Evolutionary conservation across 2,888 invertebrate species (phyloP).

Genomic region (Leptinotarsa juncta): DNA sequence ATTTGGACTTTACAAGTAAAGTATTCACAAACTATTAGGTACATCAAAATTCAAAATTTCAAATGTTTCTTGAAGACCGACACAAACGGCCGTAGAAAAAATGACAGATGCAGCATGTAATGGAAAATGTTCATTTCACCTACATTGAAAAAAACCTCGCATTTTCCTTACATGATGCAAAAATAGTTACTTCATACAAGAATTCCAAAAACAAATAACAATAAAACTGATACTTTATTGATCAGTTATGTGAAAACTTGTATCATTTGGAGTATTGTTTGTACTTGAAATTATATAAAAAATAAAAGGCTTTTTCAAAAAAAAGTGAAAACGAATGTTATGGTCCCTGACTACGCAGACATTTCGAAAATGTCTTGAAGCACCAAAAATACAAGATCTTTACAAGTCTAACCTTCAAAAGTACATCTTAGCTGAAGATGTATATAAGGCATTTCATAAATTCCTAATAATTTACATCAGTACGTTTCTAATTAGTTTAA

Average conservation of each 20-base stretch:
- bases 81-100: not conserved
- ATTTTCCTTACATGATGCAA: not conserved
- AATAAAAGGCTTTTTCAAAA: slow-evolving; percentile 22
- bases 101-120: not conserved
- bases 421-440: slow-evolving; percentile 51
- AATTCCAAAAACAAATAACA: not conserved
- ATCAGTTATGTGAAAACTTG: slow-evolving; percentile 8
- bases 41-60: not conserved
- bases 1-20: not conserved
- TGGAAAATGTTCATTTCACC: not conserved
- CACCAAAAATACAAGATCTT: slow-evolving; percentile 49
- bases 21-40: no score
- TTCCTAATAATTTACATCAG: slow-evolving; percentile 45
- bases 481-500: slow-evolving; percentile 43
- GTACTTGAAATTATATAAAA: slow-evolving; percentile 28
- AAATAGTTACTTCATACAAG: slow-evolving; percentile 1
- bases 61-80: no score
- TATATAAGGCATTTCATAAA: slow-evolving; percentile 46
- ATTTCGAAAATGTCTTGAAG: slow-evolving; percentile 45
- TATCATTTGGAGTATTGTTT: slow-evolving; percentile 17
- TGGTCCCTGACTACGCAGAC: slow-evolving; percentile 49
- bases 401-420: slow-evolving; percentile 46
- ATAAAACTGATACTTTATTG: slow-evolving; percentile 12
- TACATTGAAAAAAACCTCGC: not conserved
- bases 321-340: slow-evolving; percentile 34